Evolutionary conservation across 2,888 invertebrate species (phyloP), one percentile per base, ranked within the genome.

Genomic region (Eilema depressum): DNA sequence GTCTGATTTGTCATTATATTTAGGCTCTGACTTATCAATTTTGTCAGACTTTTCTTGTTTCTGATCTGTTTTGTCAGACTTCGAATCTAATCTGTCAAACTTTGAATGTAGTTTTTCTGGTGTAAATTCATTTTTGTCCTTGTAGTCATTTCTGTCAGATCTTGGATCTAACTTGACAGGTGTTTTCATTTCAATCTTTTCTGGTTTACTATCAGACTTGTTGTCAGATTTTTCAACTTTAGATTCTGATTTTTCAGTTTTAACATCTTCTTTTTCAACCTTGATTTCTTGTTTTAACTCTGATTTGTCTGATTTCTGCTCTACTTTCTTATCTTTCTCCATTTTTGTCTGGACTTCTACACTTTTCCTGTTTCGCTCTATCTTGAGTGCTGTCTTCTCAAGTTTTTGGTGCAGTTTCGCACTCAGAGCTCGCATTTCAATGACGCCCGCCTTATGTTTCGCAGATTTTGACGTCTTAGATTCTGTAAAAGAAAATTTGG

Each of bases 341-440:
- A 81, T 62, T 69, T 89, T 92, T 5, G 82, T 84, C 70, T 89
- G 91, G 2, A 83, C 82, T 2, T 94, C 94, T 11, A 88, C 84
- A 65, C 92, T 93, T 73, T 94, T 94, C 53, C 92, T 88, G 62
- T 79, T 88, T 25, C 89, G 88, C 0, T 89, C 79, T 67, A 94
- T 85, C 74, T 93, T 94, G 1, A 92, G 77, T 0, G 91, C 88
- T 0, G 83, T 23, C 26, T 86, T 86, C 68, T 86, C 82, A 0
- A 93, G 84, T 73, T 94, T 93, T 17, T 94, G 91, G 75, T 92
- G 92, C 76, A 93, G 94, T 71, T 94, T 94, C 0, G 93, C 91
- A 74, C 95, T 94, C 0, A 95, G 81, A 0, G 95, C 95, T 79
- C 95, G 84, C 95, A 95, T 95, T 75, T 95, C 95, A 63, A 95